Evolutionary conservation across 2,888 invertebrate species (phyloP), one percentile per base, ranked within the genome.

Genomic region (Oxystoma pomonae): DNA sequence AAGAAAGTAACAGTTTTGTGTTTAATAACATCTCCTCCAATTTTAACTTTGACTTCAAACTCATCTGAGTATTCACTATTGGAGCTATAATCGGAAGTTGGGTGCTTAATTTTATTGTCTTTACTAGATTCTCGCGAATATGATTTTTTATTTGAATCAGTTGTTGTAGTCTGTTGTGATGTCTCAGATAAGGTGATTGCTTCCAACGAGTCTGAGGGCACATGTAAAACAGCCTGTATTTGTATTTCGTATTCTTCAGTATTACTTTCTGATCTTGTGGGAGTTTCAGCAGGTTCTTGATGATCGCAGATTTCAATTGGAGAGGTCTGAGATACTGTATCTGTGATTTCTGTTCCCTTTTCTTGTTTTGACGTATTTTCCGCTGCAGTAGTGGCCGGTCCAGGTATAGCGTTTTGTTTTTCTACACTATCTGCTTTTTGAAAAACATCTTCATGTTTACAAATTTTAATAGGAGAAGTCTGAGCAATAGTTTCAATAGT

Each of bases 211-310:
- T 75, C 75, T 20, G 73, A 68, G 18, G 85, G 84, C 64, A 87
- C 83, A 0, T 85, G 82, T 18, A 87, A 82, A 65, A 84, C 82
- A 51, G 87, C 84, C 70, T 85, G 78, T 21, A 87, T 81, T 68
- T 85, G 84, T n/a, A 87, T 82, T 81, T 87, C 87, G 69, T 84
- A 86, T 51, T 74, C 72, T 62, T 75, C 75, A 1, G 75, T 74
- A 3, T 69, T 63, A 65, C 72, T 73, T 53, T 69, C 66, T 16
- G 71, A 66, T 21, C 66, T 78, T 52, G 69, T 67, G 7, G 71
- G 67, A 20, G 69, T 67, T 20, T 64, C 67, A 55, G 72, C 70
- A 20, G 71, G 70, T 56, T 71, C 71, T 16, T 63, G 66, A 1
- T 68, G 17, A 55, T 77, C 85, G 61, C 68, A 66, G 9, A 82